phyloP scores from a whole-genome alignment of 2,797 vertebrate genomes.

The Bucorvus abyssinicus region DNA sequence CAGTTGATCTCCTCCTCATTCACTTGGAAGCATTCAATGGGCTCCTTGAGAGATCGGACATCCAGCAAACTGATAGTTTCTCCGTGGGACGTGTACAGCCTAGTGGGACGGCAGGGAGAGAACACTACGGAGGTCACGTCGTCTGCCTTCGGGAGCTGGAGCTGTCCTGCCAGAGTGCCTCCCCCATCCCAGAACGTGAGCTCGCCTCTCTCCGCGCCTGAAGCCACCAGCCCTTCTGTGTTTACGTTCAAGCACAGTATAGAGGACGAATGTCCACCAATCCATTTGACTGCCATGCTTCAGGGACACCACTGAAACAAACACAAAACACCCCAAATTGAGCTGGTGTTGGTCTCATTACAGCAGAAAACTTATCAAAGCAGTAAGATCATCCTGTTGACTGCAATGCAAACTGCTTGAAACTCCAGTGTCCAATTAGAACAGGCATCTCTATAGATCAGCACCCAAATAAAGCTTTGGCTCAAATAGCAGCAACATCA shows the following conservation, averaged over 20 bases:
- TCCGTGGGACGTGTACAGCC: conserved; percentile 85
- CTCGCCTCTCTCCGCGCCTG: conserved; percentile 87
- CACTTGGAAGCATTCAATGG: conserved; percentile 74
- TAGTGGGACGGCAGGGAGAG: conserved; percentile 70
- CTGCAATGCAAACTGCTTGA: not conserved
- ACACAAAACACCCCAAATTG: not conserved
- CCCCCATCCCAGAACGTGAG: conserved; percentile 85
- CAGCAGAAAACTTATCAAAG: not conserved
- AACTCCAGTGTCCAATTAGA: not conserved
- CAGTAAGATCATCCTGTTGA: rapidly evolving
- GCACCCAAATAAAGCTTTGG: rapidly evolving
- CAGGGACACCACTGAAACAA: not conserved
- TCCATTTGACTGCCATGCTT: conserved; percentile 85
- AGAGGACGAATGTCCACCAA: conserved; percentile 80
- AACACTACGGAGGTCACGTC: conserved; percentile 85
- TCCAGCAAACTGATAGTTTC: conserved; percentile 85
- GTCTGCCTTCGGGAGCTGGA: conserved; percentile 71
- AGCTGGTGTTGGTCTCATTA: not conserved
- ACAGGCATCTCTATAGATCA: not conserved
- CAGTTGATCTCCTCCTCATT: conserved; percentile 95
- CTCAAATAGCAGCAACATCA: not conserved
- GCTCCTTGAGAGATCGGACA: conserved; percentile 78
- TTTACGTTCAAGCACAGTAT: conserved; percentile 83
- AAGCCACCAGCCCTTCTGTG: conserved; percentile 82
- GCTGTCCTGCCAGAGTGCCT: conserved; percentile 70